These are phyloP conservation scores for Podabrus alpinus DNA, from an alignment of 2,888 invertebrate genomes.

Conservation along the genomic window DNA sequence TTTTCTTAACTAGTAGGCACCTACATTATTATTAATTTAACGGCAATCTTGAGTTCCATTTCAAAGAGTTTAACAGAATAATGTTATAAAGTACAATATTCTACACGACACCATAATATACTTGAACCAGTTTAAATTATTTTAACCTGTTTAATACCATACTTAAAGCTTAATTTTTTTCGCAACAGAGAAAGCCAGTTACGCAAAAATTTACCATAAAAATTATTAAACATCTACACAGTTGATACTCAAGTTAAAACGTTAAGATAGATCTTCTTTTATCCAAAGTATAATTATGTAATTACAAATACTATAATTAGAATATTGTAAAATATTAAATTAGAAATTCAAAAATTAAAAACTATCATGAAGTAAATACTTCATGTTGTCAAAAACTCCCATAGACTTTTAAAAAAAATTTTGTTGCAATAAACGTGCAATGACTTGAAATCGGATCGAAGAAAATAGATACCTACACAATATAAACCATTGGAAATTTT, in stretches of 20 bases:
- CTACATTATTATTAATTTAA: no score
- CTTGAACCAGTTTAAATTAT: slow-evolving; percentile 11
- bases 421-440: not conserved
- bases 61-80: not conserved
- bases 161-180: slow-evolving; percentile 10
- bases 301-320: not conserved
- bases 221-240: not conserved
- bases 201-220: slow-evolving; percentile 1
- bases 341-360: no score
- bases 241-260: no score
- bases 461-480: not conserved
- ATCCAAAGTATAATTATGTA: not conserved
- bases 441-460: not conserved
- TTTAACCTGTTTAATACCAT: slow-evolving; percentile 2
- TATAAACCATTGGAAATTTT: not conserved
- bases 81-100: not conserved
- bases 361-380: not conserved
- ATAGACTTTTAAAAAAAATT: not conserved
- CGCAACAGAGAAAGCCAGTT: slow-evolving; percentile 11
- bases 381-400: not conserved
- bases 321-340: no score
- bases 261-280: not conserved
- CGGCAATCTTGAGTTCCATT: not conserved
- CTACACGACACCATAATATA: not conserved
- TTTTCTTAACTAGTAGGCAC: not conserved